These are phyloP conservation scores for Ginglymostoma cirratum DNA, from an alignment of 2,113 vertebrate genomes.

Conservation along the genomic window DNA sequence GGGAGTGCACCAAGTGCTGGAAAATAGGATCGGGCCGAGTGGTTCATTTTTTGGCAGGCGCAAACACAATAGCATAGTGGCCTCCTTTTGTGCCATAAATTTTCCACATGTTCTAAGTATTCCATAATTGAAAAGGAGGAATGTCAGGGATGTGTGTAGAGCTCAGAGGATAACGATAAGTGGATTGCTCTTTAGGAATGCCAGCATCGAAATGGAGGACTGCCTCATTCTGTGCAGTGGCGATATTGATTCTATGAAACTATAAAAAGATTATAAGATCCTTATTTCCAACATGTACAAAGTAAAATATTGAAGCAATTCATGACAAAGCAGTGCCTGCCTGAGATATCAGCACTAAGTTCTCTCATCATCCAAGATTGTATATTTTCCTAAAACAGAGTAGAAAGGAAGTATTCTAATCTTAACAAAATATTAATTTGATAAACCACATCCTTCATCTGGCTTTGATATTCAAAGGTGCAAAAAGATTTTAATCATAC, in stretches of 20 bases:
- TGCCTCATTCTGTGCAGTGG: too few relatives aligned
- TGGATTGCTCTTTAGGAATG: too few relatives aligned
- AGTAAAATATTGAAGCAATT: background rate
- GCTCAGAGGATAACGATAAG: too few relatives aligned
- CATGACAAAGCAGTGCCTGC: background rate
- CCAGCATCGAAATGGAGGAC: too few relatives aligned
- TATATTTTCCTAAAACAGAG: background rate
- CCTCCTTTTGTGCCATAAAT: too few relatives aligned
- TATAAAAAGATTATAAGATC: background rate
- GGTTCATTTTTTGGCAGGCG: too few relatives aligned
- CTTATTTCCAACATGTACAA: background rate
- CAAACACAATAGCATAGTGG: too few relatives aligned
- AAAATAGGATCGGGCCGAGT: too few relatives aligned
- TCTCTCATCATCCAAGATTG: background rate
- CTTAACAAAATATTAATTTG: background rate
- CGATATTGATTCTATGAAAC: background rate
- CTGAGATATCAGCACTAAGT: background rate
- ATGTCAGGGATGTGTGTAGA: too few relatives aligned
- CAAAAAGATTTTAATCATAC: background rate
- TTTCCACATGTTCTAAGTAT: too few relatives aligned
- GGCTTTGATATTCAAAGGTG: background rate
- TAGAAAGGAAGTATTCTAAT: background rate
- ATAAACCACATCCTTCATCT: background rate
- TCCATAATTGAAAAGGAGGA: too few relatives aligned
- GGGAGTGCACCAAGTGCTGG: too few relatives aligned